phyloP scores from a whole-genome alignment of 2,113 vertebrate genomes.

The Halichoeres trimaculatus region DNA sequence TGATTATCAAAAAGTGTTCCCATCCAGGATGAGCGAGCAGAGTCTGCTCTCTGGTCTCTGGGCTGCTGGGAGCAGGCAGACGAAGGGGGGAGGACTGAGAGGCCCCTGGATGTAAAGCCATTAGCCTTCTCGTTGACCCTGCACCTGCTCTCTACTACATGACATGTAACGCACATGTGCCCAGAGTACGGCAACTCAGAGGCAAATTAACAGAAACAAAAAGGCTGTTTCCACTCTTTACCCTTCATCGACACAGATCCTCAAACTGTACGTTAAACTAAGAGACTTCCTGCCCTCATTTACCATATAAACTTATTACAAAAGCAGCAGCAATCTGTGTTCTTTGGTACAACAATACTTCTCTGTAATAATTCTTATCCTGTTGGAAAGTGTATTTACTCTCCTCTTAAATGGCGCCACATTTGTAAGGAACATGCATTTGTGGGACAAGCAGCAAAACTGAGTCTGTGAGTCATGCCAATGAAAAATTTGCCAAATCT shows the following conservation, averaged over 20 bases:
- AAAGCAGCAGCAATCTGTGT: no score
- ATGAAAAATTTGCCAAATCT: no score
- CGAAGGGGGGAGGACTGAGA: conserved; percentile 1
- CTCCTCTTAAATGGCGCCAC: no score
- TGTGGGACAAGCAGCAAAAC: no score
- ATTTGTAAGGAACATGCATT: no score
- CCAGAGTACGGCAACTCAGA: neutral
- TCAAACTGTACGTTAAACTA: no score
- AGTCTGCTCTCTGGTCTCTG: conserved; percentile 28
- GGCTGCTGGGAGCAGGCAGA: conserved; percentile 67
- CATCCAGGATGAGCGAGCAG: conserved; percentile 71
- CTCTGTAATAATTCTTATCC: no score
- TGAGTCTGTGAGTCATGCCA: no score
- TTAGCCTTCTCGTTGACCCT: conserved; percentile 71
- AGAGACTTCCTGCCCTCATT: no score
- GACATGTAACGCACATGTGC: conserved; percentile 60
- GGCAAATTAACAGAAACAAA: conserved; percentile 14
- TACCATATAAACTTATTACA: no score
- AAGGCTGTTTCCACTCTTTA: neutral
- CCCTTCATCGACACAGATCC: conserved; percentile 5
- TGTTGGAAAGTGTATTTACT: no score
- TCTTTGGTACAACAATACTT: no score
- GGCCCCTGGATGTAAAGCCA: conserved; percentile 60
- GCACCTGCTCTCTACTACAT: conserved; percentile 68
- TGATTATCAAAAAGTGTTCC: conserved; percentile 83